These are phyloP conservation scores for Bemisia tabaci DNA, from an alignment of 1,140 invertebrate species.

Conservation along the genomic window DNA sequence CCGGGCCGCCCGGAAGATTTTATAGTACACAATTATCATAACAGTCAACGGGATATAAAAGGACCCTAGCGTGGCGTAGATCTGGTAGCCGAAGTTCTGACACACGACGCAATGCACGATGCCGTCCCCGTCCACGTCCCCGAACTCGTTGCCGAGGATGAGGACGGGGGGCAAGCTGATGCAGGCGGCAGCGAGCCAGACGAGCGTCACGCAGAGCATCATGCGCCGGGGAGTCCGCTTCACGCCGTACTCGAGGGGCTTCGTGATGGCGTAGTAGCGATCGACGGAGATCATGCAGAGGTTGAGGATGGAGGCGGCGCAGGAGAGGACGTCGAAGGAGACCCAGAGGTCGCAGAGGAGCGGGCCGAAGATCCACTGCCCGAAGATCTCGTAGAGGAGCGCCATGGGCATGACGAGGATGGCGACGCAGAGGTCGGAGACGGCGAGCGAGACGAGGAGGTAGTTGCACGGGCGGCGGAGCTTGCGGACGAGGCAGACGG, in stretches of 20 bases:
- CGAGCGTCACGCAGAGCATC: conserved; percentile 68
- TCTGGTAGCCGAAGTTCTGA: conserved; percentile 67
- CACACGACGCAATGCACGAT: conserved; percentile 60
- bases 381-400: conserved; percentile 62
- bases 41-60: conserved; percentile 81
- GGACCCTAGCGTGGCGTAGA: conserved; percentile 77
- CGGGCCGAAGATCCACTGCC: conserved; percentile 70
- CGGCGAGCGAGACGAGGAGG: conserved; percentile 76
- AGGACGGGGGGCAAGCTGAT: conserved; percentile 77
- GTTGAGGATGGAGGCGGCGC: conserved; percentile 81
- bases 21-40: conserved; percentile 84
- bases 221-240: conserved; percentile 72
- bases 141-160: conserved; percentile 75
- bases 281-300: conserved; percentile 84
- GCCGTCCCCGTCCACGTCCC: conserved; percentile 35
- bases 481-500: conserved; percentile 75
- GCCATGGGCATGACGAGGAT: conserved; percentile 76
- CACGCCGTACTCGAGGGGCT: conserved; percentile 76
- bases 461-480: conserved; percentile 72
- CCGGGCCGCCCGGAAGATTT: conserved; percentile 72
- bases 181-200: conserved; percentile 78
- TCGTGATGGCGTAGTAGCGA: conserved; percentile 79
- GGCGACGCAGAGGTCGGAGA: conserved; percentile 72
- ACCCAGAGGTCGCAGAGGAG: conserved; percentile 77
- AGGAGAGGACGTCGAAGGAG: conserved; percentile 66